Base-by-base conservation (phyloP, 2,888 invertebrate genomes). In the Terebella lapidaria region DNA sequence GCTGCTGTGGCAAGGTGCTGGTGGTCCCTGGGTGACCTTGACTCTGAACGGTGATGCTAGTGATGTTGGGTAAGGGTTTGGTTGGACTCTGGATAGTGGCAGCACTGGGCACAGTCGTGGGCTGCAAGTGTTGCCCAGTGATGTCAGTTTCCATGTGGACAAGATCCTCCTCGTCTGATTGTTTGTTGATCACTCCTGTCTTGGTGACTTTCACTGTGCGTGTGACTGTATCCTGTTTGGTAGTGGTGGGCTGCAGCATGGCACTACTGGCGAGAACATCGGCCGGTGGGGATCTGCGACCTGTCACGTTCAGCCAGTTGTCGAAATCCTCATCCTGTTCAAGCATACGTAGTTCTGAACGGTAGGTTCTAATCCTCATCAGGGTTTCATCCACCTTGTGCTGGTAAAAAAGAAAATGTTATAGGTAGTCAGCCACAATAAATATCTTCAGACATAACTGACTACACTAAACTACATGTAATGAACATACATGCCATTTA, bases 331-430 rank as follows among this genome's bases (percentile, higher is more conserved):
- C 66, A 42, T 63, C 63, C 20, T 58, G 62, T 24, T 65, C 66
- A 27, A 66, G 35, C 59, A 64, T 60, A 1, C 66, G 56, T 82
- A 90, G 89, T 81, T 91, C 91, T 64, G 89, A 89, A 71, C 90
- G 87, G 86, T 90, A 91, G 62, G 90, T 90, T 72, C 77, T 70
- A 54, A 78, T 69, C 29, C 74, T 63, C 47, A 76, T 75, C 59
- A 75, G 71, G 49, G 71, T 70, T 25, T 62, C 64, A 53, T 76
- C 72, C 62, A 75, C 69, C 59, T 74, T 73, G 58, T 77, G 74
- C 77, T 77, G 69, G 52, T 71, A 71, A 68, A 25, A 22, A 15
- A 49, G 20, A n/a, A n/a, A n/a, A 42, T 42, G 18, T 15, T 15
- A 35, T 10, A 10, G 15, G 15, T 35, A 42, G 18, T 42, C 15